Conservation (phyloP, 1,140 invertebrate genomes). For the Tribolium madens region DNA sequence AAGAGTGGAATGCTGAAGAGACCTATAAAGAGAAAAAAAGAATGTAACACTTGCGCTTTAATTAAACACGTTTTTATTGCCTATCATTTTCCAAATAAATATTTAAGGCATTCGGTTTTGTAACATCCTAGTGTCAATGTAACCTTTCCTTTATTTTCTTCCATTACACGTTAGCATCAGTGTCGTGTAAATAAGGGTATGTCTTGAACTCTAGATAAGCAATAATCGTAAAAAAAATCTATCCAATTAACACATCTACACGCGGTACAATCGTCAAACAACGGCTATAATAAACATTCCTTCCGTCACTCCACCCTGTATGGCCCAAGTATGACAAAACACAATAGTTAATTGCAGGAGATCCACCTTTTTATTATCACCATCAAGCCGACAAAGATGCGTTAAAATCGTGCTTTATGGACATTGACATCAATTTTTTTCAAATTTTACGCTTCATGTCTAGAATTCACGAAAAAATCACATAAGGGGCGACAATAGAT, state of each 20-base stretch:
- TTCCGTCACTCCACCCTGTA: constrained; percentile 36
- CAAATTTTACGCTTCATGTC: neutral
- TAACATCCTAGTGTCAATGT: neutral
- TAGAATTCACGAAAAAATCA: constrained; percentile 16
- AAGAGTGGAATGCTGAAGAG: constrained; percentile 63
- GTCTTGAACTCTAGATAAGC: constrained; percentile 25
- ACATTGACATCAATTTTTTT: constrained; percentile 11
- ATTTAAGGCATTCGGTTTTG: neutral
- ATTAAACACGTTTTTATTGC: neutral
- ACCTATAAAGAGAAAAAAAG: constrained; percentile 42
- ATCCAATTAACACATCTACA: constrained; percentile 48
- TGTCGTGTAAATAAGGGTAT: constrained; percentile 43
- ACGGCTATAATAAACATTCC: constrained; percentile 45
- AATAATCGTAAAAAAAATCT: constrained; percentile 49
- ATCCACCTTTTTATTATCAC: constrained; percentile 25
- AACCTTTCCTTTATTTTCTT: neutral
- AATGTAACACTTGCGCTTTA: neutral
- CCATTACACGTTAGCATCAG: neutral
- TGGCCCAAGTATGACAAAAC: constrained; percentile 19
- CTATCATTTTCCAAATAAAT: neutral
- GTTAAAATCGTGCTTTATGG: neutral
- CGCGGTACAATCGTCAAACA: constrained; percentile 44
- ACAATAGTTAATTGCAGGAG: constrained; percentile 30
- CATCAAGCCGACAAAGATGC: neutral
- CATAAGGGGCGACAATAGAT: constrained; percentile 21